phyloP scores from a whole-genome alignment of 2,113 vertebrate genomes.

The Carassius gibelio region DNA sequence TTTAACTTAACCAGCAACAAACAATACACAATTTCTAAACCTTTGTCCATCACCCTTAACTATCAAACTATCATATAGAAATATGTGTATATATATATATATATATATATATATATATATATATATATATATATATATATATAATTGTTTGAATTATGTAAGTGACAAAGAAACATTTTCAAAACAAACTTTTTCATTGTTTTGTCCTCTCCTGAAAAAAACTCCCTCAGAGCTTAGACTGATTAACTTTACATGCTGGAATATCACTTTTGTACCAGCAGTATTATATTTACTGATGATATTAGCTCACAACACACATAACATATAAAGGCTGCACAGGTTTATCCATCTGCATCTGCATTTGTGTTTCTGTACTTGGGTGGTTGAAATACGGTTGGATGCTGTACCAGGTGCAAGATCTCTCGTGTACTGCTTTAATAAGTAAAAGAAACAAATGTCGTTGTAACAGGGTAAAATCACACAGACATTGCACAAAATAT shows the following conservation, averaged over 20 bases:
- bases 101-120: too few relatives aligned
- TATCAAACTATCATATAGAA: constrained; percentile 1
- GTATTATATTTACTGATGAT: not conserved
- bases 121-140: too few relatives aligned
- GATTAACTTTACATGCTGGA: not conserved
- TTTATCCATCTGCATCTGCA: not conserved
- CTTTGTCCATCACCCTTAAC: constrained; percentile 55
- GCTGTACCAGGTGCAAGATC: not conserved
- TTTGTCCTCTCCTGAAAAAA: not conserved
- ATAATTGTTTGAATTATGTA: not conserved
- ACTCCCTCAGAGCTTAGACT: not conserved
- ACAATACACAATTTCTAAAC: not conserved
- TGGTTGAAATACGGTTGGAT: not conserved
- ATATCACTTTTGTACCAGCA: not conserved
- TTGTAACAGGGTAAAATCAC: not conserved
- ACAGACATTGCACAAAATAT: not conserved
- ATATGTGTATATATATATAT: too few relatives aligned
- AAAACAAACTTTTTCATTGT: not conserved
- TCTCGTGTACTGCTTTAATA: not conserved
- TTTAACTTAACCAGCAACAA: not conserved
- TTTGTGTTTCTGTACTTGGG: not conserved
- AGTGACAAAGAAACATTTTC: not conserved
- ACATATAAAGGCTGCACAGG: not conserved
- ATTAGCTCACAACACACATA: not conserved
- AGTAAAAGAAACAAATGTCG: not conserved